These are phyloP conservation scores for Anarhynchus alexandrinus DNA, from an alignment of 2,113 vertebrate species.

Conservation along the genomic window DNA sequence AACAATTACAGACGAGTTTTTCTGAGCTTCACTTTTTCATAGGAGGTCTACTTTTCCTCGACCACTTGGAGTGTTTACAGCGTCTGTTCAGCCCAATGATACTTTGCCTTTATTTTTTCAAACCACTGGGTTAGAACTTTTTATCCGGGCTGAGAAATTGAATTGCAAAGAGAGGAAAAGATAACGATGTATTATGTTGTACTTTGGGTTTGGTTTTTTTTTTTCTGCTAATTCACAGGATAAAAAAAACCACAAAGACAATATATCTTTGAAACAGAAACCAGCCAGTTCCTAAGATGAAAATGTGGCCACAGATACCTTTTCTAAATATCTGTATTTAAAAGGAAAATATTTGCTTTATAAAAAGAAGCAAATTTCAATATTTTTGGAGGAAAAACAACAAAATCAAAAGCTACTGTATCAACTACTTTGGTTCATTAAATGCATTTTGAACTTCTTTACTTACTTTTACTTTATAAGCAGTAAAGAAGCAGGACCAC, in stretches of 20 bases:
- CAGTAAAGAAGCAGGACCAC: background rate
- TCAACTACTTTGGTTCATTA: background rate
- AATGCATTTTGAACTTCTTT: background rate
- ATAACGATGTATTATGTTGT: fast-evolving
- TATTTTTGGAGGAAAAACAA: background rate
- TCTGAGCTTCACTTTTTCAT: background rate
- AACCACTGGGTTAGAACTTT: background rate
- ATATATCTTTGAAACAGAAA: background rate
- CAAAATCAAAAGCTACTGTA: background rate
- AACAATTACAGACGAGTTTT: background rate
- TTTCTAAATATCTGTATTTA: background rate
- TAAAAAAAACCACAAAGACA: background rate
- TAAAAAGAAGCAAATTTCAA: background rate
- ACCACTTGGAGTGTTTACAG: background rate
- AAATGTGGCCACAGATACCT: background rate
- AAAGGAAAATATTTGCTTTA: background rate
- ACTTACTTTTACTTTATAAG: background rate
- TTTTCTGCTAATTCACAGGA: background rate
- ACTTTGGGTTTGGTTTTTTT: background rate
- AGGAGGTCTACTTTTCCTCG: background rate
- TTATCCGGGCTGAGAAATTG: background rate
- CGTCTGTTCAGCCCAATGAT: background rate
- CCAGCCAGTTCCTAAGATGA: background rate
- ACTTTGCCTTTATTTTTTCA: background rate
- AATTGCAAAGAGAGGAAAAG: background rate